phyloP scores from a whole-genome alignment of 2,797 vertebrate species.

The Peromyscus attwateri region DNA sequence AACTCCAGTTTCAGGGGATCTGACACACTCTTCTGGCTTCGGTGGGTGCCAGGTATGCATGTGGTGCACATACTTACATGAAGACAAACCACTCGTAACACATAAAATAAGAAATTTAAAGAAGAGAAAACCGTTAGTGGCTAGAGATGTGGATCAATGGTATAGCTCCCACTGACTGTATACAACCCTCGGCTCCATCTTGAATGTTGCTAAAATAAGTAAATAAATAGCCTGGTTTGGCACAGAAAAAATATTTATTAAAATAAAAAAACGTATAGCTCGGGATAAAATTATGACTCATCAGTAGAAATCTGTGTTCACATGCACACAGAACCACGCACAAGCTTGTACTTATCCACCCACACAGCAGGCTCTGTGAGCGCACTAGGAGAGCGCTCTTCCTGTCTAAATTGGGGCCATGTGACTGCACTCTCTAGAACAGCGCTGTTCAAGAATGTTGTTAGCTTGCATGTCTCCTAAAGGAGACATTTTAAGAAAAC shows the following conservation, averaged over 20 bases:
- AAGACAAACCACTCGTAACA: background rate
- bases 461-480: background rate
- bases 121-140: background rate
- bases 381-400: too few species aligned
- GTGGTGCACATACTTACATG: background rate
- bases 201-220: background rate
- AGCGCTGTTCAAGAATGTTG: background rate
- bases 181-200: background rate
- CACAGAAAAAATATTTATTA: slow-evolving; percentile 39
- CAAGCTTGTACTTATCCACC: too few species aligned
- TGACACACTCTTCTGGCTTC: background rate
- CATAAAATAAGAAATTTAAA: background rate
- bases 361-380: background rate
- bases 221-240: background rate
- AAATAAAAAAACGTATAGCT: background rate
- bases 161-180: too few species aligned
- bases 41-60: background rate
- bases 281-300: background rate
- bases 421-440: background rate
- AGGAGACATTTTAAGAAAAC: slow-evolving; percentile 27
- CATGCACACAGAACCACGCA: background rate
- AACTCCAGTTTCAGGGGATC: background rate
- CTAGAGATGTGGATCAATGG: too few species aligned
- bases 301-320: background rate
- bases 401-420: background rate